Evolutionary conservation across 53 echinoderm and acorn worm genomes (phyloP).

Genomic region (Zoroaster sp.): DNA sequence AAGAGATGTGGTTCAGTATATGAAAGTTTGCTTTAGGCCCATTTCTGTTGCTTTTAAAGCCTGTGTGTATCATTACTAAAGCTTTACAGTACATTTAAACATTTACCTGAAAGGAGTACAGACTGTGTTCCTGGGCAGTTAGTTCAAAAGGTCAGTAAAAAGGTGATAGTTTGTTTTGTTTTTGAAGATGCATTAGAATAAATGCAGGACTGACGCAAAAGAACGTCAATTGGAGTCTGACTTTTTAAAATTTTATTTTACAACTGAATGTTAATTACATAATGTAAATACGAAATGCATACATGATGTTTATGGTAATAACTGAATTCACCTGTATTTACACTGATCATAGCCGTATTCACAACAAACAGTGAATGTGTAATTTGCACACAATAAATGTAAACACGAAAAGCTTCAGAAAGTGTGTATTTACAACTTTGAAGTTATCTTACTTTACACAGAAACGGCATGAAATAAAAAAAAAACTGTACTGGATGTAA

Average conservation of each 20-base stretch:
- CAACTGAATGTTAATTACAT: neutral
- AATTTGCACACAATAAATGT: neutral
- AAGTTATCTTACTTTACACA: neutral
- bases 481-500: neutral
- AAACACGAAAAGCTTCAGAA: neutral
- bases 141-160: too few species aligned
- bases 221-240: neutral
- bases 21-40: too few species aligned
- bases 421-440: neutral
- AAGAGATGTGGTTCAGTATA: too few species aligned
- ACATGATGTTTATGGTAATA: neutral
- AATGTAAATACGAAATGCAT: neutral
- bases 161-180: too few species aligned
- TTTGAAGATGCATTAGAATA: too few species aligned
- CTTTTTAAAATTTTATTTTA: neutral
- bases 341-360: too few species aligned
- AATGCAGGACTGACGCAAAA: neutral
- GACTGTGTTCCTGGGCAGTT: too few species aligned
- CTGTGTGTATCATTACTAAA: too few species aligned
- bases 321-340: neutral
- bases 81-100: too few species aligned
- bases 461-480: neutral
- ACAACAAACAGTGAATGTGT: too few species aligned
- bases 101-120: too few species aligned
- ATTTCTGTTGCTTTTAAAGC: too few species aligned